Base-by-base conservation (phyloP, 2,888 invertebrate genomes). In the Dioctria rufipes region DNA sequence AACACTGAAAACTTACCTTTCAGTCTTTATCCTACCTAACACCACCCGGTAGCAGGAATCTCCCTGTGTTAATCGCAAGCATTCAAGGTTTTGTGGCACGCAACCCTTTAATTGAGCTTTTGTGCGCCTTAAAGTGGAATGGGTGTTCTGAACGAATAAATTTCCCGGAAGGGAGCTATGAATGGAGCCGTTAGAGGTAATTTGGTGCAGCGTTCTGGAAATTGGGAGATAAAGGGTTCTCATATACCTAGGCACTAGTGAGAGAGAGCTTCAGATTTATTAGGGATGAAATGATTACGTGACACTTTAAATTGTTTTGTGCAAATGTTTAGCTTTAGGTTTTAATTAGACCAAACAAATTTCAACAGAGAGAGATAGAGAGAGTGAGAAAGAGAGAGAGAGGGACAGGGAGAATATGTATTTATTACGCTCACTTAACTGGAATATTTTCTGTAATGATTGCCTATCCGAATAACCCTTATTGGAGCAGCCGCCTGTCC, bases 201-300 rank as follows among this genome's bases (percentile, higher is more conserved):
- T 84, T 83, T 84, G 84, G 84, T 85, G 84, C 84, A 84, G 82
- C 83, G 84, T 85, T 83, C 83, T 84, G 85, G 84, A 85, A 84
- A 84, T 84, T 82, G 83, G 83, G 83, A 85, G 85, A 85, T 85
- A 85, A 85, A 84, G 84, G 83, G 84, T 83, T 84, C 79, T 25
- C 25, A 25, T 25, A 9, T 78, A 71, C 65, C 78, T 73, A 78
- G 78, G 80, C 63, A 78, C 51, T 43, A 40, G 58, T n/a, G n/a
- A 25, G 25, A 25, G 25, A 25, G 25, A 69, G 51, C 60, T 63
- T 37, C 49, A 80, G 82, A 82, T 82, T 82, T 82, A 82, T 82
- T 80, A 73, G 73, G 82, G 82, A 80, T 80, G 77, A 82, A 82
- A 82, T 82, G 82, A 82, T 82, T 82, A 82, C 81, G 80, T 77